phyloP scores from a whole-genome alignment of 2,797 vertebrate genomes.

The Fratercula arctica region DNA sequence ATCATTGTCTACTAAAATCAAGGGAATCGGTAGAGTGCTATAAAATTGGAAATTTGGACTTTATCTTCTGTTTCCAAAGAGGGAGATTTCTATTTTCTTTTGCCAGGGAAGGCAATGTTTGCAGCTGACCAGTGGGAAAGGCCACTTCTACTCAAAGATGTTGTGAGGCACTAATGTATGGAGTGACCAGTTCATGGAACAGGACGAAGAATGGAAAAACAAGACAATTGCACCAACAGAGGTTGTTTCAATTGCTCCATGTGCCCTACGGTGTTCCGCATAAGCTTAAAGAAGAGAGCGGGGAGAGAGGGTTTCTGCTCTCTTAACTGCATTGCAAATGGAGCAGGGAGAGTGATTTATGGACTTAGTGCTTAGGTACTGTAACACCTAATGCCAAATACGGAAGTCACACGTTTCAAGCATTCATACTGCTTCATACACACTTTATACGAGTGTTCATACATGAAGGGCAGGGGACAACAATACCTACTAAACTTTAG shows the following conservation, averaged over 20 bases:
- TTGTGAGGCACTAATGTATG: background rate
- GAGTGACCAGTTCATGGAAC: background rate
- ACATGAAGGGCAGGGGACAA: background rate
- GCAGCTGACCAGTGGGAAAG: background rate
- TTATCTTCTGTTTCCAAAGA: background rate
- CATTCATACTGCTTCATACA: background rate
- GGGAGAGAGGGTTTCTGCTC: background rate
- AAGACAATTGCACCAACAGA: background rate
- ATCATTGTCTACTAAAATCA: background rate
- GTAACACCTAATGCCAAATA: background rate
- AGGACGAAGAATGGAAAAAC: background rate
- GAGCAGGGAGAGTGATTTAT: background rate
- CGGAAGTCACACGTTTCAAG: background rate
- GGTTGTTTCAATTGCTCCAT: background rate
- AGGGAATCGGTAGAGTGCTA: background rate
- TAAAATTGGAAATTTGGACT: background rate
- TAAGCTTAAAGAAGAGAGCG: background rate
- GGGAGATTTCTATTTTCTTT: background rate
- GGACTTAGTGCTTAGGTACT: background rate
- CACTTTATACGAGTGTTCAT: background rate
- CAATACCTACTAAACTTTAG: background rate
- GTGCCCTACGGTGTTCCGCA: background rate
- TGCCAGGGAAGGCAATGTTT: background rate
- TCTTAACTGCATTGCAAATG: background rate
- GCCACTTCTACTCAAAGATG: background rate